Conservation (phyloP, 2,888 invertebrate species). For the Sinodicranocentrus sp. region DNA sequence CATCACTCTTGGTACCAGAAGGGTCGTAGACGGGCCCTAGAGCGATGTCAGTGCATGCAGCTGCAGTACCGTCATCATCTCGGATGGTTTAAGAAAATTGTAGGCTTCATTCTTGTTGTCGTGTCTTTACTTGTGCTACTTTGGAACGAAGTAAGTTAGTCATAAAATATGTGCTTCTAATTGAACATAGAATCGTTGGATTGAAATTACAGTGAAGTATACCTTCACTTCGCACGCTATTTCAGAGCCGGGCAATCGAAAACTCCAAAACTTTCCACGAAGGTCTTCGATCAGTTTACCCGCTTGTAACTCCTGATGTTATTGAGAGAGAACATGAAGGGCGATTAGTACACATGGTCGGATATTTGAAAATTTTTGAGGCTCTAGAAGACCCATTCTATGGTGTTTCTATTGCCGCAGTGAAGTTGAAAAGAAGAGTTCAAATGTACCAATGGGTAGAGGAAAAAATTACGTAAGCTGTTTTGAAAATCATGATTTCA, state of each 20-base stretch:
- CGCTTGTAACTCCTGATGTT: conserved; percentile 79
- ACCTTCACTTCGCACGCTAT: too few species aligned
- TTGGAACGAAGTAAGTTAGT: conserved; percentile 89
- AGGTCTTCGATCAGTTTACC: conserved; percentile 83
- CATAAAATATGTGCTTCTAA: background rate
- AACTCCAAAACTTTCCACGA: conserved; percentile 89
- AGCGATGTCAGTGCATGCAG: conserved; percentile 74
- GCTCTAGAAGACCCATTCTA: conserved; percentile 92
- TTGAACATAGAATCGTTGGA: conserved; percentile 37
- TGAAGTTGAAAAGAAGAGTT: conserved; percentile 89
- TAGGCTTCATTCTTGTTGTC: conserved; percentile 69
- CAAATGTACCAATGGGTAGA: conserved; percentile 98
- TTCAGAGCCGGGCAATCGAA: conserved; percentile 87
- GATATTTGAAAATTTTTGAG: conserved; percentile 86
- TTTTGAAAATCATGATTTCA: conserved; percentile 1
- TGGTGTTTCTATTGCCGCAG: conserved; percentile 89
- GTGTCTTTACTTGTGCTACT: conserved; percentile 81
- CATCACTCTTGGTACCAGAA: conserved; percentile 73
- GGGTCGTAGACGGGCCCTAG: conserved; percentile 63
- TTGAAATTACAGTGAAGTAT: too few species aligned
- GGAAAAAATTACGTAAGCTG: conserved; percentile 80
- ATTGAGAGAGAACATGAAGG: conserved; percentile 84
- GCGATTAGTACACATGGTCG: conserved; percentile 87
- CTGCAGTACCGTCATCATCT: conserved; percentile 73
- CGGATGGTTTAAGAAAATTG: conserved; percentile 74